Base-by-base conservation (phyloP, 64 coral and sea anemone species). In the Stichodactyla helianthus region DNA sequence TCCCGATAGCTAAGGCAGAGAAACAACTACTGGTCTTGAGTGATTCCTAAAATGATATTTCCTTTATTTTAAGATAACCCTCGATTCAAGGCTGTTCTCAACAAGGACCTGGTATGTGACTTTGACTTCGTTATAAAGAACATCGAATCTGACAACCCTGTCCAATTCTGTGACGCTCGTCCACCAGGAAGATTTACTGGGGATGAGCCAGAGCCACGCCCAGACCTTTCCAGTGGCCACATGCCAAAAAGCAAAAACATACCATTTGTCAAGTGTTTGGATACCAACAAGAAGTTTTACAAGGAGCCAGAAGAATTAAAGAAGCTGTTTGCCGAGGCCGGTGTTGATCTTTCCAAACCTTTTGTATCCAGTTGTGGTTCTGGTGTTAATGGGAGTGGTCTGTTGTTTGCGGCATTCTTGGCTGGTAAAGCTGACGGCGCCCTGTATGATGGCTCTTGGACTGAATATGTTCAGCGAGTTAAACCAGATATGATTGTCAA, bases 401-500 rank as follows among this genome's bases (percentile, higher is more conserved):
- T 95, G 14, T 51, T 89, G 63, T 89, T 95, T 57, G 94, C 78
- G 5, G 54, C 90, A 79, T 92, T 88, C 70, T 31, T 95, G 59
- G 88, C 86, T 95, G 94, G 94, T 4, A 95, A 95, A 67, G 84
- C 54, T 2, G 90, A 95, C 79, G 89, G 83, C 54, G 92, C 61
- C 50, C 83, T 95, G n/a, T 95, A 92, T 31, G 94, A 95, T 92
- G 94, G 94, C 12, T 92, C 94, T 6, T 95, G 94, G 94, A 89
- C 85, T 0, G 94, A 95, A 57, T 95, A 85, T 82, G 90, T 86
- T 5, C 94, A 95, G 64, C 91, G 91, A 77, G 94, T 90, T 87
- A 27, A 91, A 58, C 78, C 87, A n/a, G 87, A 95, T 82, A 92
- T 95, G 94, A 95, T 80, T 18, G 10, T 88, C 19, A 92, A 92